These are phyloP conservation scores for Diaphora mendica DNA, from an alignment of 2,888 invertebrate species.

Conservation along the genomic window DNA sequence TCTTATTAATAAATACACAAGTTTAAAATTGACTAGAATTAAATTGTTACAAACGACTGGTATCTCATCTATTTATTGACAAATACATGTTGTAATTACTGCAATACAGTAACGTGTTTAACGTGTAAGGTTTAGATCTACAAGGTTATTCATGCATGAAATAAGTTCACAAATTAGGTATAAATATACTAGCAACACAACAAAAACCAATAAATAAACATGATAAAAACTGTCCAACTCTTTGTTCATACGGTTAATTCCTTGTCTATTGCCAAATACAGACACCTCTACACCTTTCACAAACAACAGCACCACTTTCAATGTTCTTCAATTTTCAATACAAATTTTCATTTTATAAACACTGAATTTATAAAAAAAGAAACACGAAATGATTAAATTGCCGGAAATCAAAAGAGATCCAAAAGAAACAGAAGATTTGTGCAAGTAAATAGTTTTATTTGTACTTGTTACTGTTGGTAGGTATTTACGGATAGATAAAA, in stretches of 20 bases:
- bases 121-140: background rate
- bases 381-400: conserved; percentile 55
- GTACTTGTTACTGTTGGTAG: background rate
- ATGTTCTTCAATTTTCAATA: background rate
- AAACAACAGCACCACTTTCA: background rate
- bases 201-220: background rate
- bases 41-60: background rate
- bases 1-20: background rate
- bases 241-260: background rate
- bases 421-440: conserved; percentile 55
- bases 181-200: background rate
- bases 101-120: background rate
- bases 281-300: background rate
- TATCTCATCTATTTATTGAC: background rate
- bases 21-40: background rate
- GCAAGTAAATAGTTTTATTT: conserved; percentile 54
- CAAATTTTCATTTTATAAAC: background rate
- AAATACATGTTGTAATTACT: background rate
- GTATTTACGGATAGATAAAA: background rate
- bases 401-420: conserved; percentile 56
- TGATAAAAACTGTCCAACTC: background rate
- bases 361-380: background rate
- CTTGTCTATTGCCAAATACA: background rate
- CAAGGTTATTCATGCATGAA: background rate
- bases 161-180: background rate